Evolutionary conservation across 2,113 vertebrate genomes (phyloP), one percentile per base, ranked within the genome.

Genomic region (Promerops cafer): DNA sequence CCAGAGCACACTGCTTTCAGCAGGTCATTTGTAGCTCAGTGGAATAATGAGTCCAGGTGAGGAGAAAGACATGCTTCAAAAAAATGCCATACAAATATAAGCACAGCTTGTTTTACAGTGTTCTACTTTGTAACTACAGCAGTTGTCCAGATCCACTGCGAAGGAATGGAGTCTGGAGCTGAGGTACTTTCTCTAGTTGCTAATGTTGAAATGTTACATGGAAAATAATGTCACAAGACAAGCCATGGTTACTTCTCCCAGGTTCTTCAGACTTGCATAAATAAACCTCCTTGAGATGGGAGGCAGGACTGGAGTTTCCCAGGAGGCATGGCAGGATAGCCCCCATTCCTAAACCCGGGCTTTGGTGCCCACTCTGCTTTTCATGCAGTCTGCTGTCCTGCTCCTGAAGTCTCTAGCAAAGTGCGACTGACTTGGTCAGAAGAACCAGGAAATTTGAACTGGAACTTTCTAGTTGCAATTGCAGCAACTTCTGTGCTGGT

Each of bases 311-410:
- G 52, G 11, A 9, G 3, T 59, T 63, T 82, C 11, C 7, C 8
- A 31, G 39, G 16, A 63, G 12, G 28, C 20, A 61, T 0, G 1
- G 22, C 11, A 79, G 18, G 14, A 22, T 42, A 45, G 30, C 2
- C 12, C 9, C 2, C 0, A 1, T 15, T 52, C 16, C 49, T 61
- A 37, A 85, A 83, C n/a, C 23, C 35, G 8, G 10, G 31, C 16
- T 94, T 85, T 69, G 16, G 5, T 79, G 40, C 17, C 11, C 28
- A 4, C 30, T 54, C 27, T 64, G 26, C 12, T 44, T 74, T 83
- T 57, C 54, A 33, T 30, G 7, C 7, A 61, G 14, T 16, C 35
- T 52, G 4, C 22, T 79, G 7, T 85, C 3, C 40, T 71, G 1
- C 22, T 65, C 26, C 47, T 83, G 35, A 54, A 40, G 52, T 39